Conservation (phyloP, 1,140 invertebrate species). For the Drosophila serrata region DNA sequence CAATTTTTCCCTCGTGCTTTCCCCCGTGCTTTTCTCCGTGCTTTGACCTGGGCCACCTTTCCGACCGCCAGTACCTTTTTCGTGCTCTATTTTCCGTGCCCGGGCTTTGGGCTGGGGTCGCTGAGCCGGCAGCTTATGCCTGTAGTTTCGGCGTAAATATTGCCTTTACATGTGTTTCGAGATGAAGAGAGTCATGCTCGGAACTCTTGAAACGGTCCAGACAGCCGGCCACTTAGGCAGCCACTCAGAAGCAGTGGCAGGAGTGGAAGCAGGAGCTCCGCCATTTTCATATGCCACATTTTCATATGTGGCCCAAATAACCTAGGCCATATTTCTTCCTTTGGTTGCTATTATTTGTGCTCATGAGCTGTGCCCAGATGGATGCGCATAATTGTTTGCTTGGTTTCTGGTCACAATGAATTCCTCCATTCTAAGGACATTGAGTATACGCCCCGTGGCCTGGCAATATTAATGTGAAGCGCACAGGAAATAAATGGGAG, state of each 20-base stretch:
- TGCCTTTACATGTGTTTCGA: constrained; percentile 34
- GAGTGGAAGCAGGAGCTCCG: neutral
- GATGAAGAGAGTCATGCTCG: constrained; percentile 21
- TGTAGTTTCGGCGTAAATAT: constrained; percentile 74
- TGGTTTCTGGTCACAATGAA: constrained; percentile 12
- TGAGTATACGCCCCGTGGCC: constrained; percentile 17
- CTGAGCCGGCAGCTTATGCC: constrained; percentile 47
- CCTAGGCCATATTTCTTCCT: constrained; percentile 7
- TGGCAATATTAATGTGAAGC: constrained; percentile 14
- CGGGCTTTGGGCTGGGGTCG: constrained; percentile 20
- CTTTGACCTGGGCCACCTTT: constrained; percentile 44
- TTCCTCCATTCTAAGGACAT: constrained; percentile 21
- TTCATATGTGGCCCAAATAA: constrained; percentile 11
- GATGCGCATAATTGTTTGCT: constrained; percentile 58
- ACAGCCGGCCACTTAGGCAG: constrained; percentile 60
- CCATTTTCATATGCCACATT: constrained; percentile 53
- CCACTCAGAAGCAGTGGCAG: constrained; percentile 59
- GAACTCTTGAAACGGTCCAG: constrained; percentile 31
- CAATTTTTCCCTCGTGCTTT: constrained; percentile 53
- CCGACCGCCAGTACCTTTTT: constrained; percentile 16
- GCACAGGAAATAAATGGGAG: neutral
- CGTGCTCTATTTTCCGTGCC: constrained; percentile 27
- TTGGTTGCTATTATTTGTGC: constrained; percentile 8
- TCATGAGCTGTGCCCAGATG: constrained; percentile 35
- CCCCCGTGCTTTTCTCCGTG: constrained; percentile 2